phyloP scores from a whole-genome alignment of 2,113 vertebrate species.

The Pitta sordida region DNA sequence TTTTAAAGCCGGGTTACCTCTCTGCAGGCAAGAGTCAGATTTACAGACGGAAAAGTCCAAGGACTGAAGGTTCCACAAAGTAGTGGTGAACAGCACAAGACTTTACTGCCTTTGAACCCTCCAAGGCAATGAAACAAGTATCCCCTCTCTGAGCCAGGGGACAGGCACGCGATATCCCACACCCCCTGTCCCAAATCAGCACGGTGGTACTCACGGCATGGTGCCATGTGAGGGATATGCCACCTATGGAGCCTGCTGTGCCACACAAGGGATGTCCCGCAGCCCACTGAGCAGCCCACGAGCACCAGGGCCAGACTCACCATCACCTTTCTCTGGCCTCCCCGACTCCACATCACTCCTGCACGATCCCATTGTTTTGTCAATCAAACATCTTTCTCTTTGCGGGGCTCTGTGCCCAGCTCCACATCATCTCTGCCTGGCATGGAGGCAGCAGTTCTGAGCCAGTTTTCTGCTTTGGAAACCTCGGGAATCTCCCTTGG shows the following conservation, averaged over 20 bases:
- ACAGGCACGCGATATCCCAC: rapidly evolving
- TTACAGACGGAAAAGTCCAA: background rate
- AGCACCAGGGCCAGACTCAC: background rate
- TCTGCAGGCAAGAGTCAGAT: background rate
- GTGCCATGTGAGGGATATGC: rapidly evolving
- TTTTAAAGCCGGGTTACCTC: background rate
- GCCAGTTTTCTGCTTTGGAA: slow-evolving; percentile 26
- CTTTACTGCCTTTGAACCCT: background rate
- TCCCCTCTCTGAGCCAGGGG: background rate
- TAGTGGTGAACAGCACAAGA: background rate
- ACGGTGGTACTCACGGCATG: rapidly evolving
- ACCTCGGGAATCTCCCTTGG: slow-evolving; percentile 41
- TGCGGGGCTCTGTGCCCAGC: background rate
- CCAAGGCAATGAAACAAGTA: background rate
- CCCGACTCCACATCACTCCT: rapidly evolving
- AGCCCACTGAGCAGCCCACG: background rate
- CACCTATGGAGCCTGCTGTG: background rate
- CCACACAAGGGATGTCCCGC: rapidly evolving
- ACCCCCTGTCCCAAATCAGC: background rate
- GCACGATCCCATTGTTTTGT: background rate
- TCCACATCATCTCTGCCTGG: background rate
- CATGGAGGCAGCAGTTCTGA: background rate
- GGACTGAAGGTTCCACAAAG: background rate
- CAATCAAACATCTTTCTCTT: background rate
- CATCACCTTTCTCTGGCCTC: rapidly evolving